Conservation (phyloP, 2,797 vertebrate species). For the Pygocentrus nattereri region DNA sequence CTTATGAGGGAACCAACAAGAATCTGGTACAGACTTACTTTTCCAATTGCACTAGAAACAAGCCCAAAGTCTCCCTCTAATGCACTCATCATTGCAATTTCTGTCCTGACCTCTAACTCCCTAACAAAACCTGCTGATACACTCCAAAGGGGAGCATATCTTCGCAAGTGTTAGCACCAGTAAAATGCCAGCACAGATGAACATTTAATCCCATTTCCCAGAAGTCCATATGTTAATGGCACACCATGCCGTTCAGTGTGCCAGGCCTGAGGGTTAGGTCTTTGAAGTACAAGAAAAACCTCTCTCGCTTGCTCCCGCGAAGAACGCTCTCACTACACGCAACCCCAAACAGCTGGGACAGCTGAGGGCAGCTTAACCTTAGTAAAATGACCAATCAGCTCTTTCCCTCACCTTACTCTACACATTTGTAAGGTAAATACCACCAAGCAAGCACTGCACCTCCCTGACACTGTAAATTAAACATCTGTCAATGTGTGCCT, state of each 20-base stretch:
- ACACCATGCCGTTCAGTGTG: constrained; percentile 30
- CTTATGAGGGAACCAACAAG: background rate
- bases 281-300: constrained; percentile 48
- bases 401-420: constrained; percentile 31
- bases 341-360: constrained; percentile 51
- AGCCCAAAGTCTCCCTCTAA: background rate
- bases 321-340: constrained; percentile 26
- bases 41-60: no score
- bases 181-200: constrained; percentile 45
- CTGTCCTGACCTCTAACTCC: constrained; percentile 6
- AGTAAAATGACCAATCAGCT: constrained; percentile 17
- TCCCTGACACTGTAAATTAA: background rate
- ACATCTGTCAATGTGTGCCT: background rate
- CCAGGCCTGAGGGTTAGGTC: constrained; percentile 32
- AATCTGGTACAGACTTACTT: background rate
- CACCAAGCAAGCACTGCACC: background rate
- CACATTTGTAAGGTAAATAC: background rate
- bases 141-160: constrained; percentile 4
- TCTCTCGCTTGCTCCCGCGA: constrained; percentile 19
- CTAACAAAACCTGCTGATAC: background rate
- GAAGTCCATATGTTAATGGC: constrained; percentile 53
- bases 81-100: background rate
- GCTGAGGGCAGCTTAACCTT: constrained; percentile 11
- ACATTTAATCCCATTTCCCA: constrained; percentile 49
- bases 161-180: constrained; percentile 34